Evolutionary conservation across 1,140 invertebrate species (phyloP).

Genomic region (Ostrea edulis): DNA sequence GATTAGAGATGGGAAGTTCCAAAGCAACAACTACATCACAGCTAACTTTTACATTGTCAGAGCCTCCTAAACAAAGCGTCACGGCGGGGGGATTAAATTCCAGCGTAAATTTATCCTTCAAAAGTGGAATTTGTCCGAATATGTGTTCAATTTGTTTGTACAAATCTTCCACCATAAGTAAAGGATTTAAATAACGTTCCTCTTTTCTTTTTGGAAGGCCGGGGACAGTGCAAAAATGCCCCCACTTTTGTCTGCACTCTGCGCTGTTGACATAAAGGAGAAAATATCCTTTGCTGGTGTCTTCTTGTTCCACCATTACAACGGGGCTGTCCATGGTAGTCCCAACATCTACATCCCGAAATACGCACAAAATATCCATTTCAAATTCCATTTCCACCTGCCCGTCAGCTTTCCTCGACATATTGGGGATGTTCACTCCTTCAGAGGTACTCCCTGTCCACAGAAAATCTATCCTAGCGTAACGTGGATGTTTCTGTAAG

Average conservation of each 20-base stretch:
- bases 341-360: neutral
- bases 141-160: slow-evolving; percentile 21
- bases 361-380: slow-evolving; percentile 24
- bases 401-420: neutral
- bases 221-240: neutral
- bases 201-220: neutral
- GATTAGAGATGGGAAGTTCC: neutral
- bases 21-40: slow-evolving; percentile 20
- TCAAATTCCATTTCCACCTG: slow-evolving; percentile 14
- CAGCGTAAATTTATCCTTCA: neutral
- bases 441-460: slow-evolving; percentile 1
- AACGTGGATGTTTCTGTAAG: slow-evolving; percentile 7
- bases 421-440: slow-evolving; percentile 9
- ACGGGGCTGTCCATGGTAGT: neutral
- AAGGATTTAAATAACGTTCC: slow-evolving; percentile 17
- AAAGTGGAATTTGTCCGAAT: slow-evolving; percentile 9
- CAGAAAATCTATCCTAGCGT: neutral
- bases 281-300: neutral
- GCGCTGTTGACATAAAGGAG: neutral
- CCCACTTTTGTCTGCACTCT: neutral
- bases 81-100: slow-evolving; percentile 6
- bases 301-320: neutral
- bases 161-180: neutral
- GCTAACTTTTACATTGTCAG: neutral
- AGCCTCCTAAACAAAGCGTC: neutral